phyloP scores from a whole-genome alignment of 2,113 vertebrate genomes.

The Ictalurus furcatus region DNA sequence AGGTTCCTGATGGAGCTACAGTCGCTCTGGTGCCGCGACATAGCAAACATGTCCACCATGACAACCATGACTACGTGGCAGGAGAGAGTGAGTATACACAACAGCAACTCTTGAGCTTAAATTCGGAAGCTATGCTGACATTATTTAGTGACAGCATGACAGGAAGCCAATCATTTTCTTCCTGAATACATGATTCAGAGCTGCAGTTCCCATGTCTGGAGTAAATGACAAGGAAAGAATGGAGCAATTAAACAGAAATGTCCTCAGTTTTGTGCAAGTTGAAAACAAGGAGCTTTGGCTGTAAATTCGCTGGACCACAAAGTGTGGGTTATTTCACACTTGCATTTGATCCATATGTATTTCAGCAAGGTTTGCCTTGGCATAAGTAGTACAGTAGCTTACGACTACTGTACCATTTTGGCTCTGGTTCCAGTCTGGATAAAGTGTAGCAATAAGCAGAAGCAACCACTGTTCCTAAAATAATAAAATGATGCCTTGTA shows the following conservation, averaged over 20 bases:
- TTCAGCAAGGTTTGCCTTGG: background rate
- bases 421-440: background rate
- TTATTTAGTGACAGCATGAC: background rate
- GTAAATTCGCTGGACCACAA: background rate
- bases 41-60: constrained; percentile 90
- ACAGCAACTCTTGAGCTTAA: background rate
- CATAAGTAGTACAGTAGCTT: background rate
- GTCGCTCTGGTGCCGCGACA: constrained; percentile 92
- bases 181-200: background rate
- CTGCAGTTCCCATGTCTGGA: background rate
- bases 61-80: constrained; percentile 93
- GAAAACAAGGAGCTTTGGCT: background rate
- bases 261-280: background rate
- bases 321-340: constrained; percentile 6
- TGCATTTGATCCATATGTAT: background rate
- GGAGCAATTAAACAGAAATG: background rate
- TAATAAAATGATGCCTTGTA: background rate
- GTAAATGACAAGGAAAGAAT: background rate
- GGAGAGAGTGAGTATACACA: constrained; percentile 88
- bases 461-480: constrained; percentile 14
- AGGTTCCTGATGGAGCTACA: constrained; percentile 96
- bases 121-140: background rate
- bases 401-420: background rate
- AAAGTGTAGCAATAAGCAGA: background rate
- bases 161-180: background rate